These are phyloP conservation scores for Troides helena DNA, from an alignment of 2,888 invertebrate genomes.

Conservation along the genomic window DNA sequence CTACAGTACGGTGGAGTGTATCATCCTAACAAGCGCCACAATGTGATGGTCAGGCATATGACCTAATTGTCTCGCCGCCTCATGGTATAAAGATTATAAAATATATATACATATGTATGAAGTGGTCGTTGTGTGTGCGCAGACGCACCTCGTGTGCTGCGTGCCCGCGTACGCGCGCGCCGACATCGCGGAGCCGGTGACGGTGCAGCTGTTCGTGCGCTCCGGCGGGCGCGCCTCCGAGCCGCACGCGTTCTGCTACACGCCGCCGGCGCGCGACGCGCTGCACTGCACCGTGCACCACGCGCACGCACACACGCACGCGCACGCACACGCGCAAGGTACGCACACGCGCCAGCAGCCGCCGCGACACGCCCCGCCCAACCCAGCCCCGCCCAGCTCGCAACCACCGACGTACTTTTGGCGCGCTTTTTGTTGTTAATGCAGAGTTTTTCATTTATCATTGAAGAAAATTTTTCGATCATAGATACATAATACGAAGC, in stretches of 20 bases:
- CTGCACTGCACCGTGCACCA: constrained; percentile 59
- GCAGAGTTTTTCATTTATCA: neutral
- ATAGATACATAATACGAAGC: too few species aligned
- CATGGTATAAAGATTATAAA: neutral
- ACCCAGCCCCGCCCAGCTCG: neutral
- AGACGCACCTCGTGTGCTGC: constrained; percentile 93
- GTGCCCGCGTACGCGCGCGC: constrained; percentile 88
- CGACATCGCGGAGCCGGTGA: constrained; percentile 85
- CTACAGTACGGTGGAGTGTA: too few species aligned
- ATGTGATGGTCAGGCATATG: too few species aligned
- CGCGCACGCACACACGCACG: constrained; percentile 43
- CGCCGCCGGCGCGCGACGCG: constrained; percentile 72
- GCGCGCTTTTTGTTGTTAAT: constrained; percentile 25
- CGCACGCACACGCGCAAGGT: constrained; percentile 74
- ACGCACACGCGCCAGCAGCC: constrained; percentile 8
- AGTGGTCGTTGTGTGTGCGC: constrained; percentile 35
- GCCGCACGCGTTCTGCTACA: constrained; percentile 91
- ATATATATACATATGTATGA: neutral
- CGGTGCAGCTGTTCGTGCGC: constrained; percentile 88
- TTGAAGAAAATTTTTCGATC: too few species aligned
- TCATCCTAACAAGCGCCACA: too few species aligned
- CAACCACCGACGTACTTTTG: constrained; percentile 2
- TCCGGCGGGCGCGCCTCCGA: constrained; percentile 94
- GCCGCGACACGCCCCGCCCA: neutral
- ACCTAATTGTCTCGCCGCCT: too few species aligned